Evolutionary conservation across 2,113 vertebrate genomes (phyloP).

Genomic region (Forbesichthys agassizii): DNA sequence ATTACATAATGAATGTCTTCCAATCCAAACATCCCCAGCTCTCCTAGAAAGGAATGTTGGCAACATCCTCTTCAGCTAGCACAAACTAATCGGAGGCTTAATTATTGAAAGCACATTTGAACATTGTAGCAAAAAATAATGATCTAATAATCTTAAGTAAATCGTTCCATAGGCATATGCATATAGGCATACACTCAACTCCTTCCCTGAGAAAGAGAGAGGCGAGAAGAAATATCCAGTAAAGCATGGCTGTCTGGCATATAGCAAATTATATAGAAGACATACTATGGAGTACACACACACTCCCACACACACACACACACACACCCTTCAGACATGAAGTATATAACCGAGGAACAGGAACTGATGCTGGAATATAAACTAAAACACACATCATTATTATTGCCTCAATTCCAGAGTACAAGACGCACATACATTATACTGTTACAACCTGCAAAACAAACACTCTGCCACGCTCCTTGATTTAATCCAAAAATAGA

Average conservation of each 20-base stretch:
- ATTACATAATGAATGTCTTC: constrained; percentile 48
- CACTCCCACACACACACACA: constrained; percentile 20
- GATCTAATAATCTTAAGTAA: constrained; percentile 27
- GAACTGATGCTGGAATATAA: constrained; percentile 64
- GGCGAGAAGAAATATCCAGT: constrained; percentile 39
- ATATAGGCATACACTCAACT: constrained; percentile 41
- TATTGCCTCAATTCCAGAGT: constrained; percentile 74
- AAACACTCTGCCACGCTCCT: constrained; percentile 47
- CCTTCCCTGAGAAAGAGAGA: constrained; percentile 67
- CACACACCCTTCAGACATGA: constrained; percentile 29
- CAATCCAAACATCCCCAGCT: constrained; percentile 51
- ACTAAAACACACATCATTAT: constrained; percentile 61
- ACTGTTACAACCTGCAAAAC: constrained; percentile 57
- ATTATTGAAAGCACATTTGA: constrained; percentile 60
- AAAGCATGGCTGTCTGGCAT: constrained; percentile 40
- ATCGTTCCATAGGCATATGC: constrained; percentile 44
- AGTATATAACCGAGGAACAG: constrained; percentile 53
- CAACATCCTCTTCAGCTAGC: constrained; percentile 16
- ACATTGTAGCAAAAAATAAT: constrained; percentile 59
- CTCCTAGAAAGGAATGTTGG: constrained; percentile 30
- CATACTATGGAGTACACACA: constrained; percentile 30
- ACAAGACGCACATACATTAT: constrained; percentile 53
- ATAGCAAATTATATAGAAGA: constrained; percentile 37
- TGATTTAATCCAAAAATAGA: constrained; percentile 77
- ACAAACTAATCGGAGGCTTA: constrained; percentile 54